phyloP scores from a whole-genome alignment of 2,113 vertebrate genomes.

The Machaerirhynchus nigripectus region DNA sequence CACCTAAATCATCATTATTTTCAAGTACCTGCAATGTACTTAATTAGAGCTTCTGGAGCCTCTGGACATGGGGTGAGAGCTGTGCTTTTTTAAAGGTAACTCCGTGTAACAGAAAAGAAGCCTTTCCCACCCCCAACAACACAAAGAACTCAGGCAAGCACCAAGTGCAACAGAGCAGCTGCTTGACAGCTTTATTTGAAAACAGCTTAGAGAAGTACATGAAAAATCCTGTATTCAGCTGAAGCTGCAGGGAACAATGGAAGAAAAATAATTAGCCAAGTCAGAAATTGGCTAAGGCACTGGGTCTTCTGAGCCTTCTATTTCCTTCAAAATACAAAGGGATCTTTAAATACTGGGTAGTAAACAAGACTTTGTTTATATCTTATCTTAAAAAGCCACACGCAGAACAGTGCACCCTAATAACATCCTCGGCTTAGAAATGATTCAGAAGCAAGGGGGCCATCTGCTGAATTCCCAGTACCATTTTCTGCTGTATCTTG shows the following conservation, averaged over 20 bases:
- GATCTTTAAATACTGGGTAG: constrained; percentile 22
- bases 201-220: neutral
- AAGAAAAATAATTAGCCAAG: constrained; percentile 44
- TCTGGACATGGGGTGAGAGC: neutral
- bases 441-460: constrained; percentile 52
- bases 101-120: neutral
- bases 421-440: constrained; percentile 25
- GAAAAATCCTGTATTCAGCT: constrained; percentile 37
- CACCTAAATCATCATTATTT: neutral
- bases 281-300: neutral
- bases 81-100: neutral
- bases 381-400: constrained; percentile 36
- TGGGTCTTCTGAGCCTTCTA: neutral
- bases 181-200: constrained; percentile 16
- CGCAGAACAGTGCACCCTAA: constrained; percentile 9
- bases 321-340: constrained; percentile 5
- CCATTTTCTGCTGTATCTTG: neutral
- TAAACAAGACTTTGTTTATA: constrained; percentile 24
- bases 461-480: constrained; percentile 60
- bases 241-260: constrained; percentile 6
- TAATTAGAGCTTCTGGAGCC: neutral
- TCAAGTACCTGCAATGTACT: neutral
- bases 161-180: neutral
- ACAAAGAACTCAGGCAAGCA: neutral
- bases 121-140: neutral